Conservation (phyloP, 2,797 vertebrate genomes). For the Emydoidea blandingii region DNA sequence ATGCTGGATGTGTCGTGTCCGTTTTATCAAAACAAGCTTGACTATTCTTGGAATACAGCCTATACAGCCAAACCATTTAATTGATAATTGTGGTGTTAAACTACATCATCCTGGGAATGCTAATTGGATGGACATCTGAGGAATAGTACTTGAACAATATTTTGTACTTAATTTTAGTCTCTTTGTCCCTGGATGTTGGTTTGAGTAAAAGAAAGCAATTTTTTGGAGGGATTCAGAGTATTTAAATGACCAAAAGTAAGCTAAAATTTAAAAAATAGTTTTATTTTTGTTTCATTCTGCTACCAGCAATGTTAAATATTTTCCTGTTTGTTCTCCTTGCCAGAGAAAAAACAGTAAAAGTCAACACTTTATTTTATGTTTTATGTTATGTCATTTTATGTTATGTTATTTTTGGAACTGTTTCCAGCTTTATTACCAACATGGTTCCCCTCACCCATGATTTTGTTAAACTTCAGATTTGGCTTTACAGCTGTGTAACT, state of each 20-base stretch:
- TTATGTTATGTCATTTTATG: background rate
- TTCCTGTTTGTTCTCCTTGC: background rate
- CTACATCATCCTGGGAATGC: background rate
- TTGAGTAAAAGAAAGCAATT: background rate
- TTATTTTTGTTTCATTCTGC: background rate
- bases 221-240: background rate
- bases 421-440: background rate
- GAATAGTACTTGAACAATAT: background rate
- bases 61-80: background rate
- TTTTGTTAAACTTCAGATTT: background rate
- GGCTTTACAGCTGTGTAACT: background rate
- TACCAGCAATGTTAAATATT: background rate
- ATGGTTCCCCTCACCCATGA: background rate
- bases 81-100: background rate
- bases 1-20: background rate
- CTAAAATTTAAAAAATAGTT: background rate
- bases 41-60: slow-evolving; percentile 11
- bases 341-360: background rate
- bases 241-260: background rate
- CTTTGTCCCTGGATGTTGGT: background rate
- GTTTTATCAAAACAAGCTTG: background rate
- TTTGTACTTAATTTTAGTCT: background rate
- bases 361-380: background rate
- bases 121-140: background rate
- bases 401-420: background rate